phyloP scores from a whole-genome alignment of 2,113 vertebrate genomes.

The Bambusicola thoracicus region DNA sequence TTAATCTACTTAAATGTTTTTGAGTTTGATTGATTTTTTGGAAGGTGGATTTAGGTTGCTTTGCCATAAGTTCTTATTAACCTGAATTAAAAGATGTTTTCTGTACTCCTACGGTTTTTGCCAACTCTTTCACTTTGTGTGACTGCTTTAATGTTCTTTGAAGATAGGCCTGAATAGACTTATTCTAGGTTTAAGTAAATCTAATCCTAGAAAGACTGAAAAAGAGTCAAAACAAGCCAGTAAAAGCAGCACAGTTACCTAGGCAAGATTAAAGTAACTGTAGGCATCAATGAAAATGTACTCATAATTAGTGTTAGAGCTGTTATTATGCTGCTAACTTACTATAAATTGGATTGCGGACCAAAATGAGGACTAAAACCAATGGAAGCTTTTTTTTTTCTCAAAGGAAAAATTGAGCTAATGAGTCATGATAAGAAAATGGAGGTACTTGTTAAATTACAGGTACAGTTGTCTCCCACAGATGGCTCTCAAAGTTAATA shows the following conservation, averaged over 20 bases:
- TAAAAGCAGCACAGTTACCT: background rate
- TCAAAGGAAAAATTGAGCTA: slow-evolving; percentile 1
- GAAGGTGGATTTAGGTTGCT: background rate
- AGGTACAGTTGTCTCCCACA: background rate
- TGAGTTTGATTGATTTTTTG: background rate
- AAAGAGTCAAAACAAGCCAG: background rate
- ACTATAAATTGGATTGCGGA: background rate
- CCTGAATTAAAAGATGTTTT: background rate
- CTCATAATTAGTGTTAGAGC: background rate
- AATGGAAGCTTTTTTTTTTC: background rate
- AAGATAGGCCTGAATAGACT: background rate
- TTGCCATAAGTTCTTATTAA: background rate
- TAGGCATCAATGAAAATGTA: background rate
- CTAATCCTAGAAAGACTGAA: background rate
- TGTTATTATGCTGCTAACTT: background rate
- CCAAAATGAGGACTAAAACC: background rate
- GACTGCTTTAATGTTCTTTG: background rate
- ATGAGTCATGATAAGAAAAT: slow-evolving; percentile 4
- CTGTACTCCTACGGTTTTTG: background rate
- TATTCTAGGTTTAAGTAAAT: background rate
- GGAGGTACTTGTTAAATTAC: background rate
- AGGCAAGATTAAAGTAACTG: background rate
- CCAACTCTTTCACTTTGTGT: background rate
- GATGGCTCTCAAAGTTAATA: slow-evolving; percentile 1
- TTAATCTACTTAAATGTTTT: background rate